Conservation (phyloP, 2,113 vertebrate species). For the Hemichromis elongatus region DNA sequence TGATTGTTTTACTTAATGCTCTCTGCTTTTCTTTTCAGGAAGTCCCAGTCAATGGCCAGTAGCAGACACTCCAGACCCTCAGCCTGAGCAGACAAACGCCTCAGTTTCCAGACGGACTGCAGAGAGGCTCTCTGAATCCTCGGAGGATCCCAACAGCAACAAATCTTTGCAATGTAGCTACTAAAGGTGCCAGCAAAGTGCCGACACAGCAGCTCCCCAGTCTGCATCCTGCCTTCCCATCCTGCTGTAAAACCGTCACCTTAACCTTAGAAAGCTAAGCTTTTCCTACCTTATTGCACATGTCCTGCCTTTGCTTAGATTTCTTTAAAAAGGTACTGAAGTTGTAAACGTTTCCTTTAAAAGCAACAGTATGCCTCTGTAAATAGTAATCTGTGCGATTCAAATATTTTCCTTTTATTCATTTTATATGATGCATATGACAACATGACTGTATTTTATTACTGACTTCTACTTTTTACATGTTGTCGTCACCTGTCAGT, state of each 20-base stretch:
- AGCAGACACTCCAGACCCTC: neutral
- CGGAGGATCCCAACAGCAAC: slow-evolving; percentile 15
- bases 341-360: slow-evolving; percentile 34
- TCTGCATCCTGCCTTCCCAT: neutral
- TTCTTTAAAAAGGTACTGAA: slow-evolving; percentile 50
- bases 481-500: neutral
- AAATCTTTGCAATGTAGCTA: slow-evolving; percentile 45
- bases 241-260: slow-evolving; percentile 40
- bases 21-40: slow-evolving; percentile 50
- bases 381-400: slow-evolving; percentile 40
- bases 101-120: neutral
- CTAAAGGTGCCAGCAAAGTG: neutral
- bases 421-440: slow-evolving; percentile 32
- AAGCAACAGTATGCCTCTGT: slow-evolving; percentile 35
- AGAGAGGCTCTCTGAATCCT: neutral
- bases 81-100: neutral
- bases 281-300: slow-evolving; percentile 51
- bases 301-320: neutral
- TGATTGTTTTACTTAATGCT: neutral
- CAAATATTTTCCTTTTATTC: slow-evolving; percentile 12
- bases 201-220: neutral
- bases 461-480: neutral
- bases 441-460: slow-evolving; percentile 59
- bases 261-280: neutral
- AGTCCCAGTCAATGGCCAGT: slow-evolving; percentile 66